Conservation (phyloP, 1,140 invertebrate species). For the Muscidifurax raptorellus region DNA sequence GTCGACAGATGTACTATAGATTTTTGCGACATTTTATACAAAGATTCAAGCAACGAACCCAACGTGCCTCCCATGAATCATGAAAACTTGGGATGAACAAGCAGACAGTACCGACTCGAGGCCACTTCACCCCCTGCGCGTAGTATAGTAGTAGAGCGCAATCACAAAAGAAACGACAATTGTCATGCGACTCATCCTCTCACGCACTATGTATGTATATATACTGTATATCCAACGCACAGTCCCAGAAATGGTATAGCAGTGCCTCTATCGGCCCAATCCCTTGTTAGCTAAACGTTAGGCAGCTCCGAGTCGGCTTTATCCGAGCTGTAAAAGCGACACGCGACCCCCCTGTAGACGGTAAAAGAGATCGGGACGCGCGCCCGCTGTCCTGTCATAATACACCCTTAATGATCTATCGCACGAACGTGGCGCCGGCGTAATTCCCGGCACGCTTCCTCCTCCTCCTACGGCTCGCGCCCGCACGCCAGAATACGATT, state of each 20-base stretch:
- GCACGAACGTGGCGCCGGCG: constrained; percentile 60
- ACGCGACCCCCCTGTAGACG: constrained; percentile 48
- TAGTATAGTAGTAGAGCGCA: neutral
- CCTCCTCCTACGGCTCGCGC: constrained; percentile 60
- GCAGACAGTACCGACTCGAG: neutral
- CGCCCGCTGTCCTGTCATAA: constrained; percentile 69
- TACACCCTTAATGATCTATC: constrained; percentile 71
- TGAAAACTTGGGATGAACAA: neutral
- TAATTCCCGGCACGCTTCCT: constrained; percentile 71
- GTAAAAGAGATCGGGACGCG: constrained; percentile 56
- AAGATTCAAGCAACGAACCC: neutral
- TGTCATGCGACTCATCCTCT: constrained; percentile 27
- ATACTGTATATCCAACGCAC: neutral
- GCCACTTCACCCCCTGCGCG: neutral
- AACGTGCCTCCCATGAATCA: neutral
- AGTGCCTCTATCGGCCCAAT: neutral
- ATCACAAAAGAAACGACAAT: constrained; percentile 28
- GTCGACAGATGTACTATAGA: too few species aligned
- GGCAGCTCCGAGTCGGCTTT: neutral
- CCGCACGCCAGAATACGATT: constrained; percentile 67
- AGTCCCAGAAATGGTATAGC: neutral
- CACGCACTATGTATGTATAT: too few species aligned
- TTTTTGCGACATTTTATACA: too few species aligned
- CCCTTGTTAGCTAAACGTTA: constrained; percentile 42
- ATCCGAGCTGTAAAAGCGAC: constrained; percentile 42